These are phyloP conservation scores for rat (Rattus norvegicus) DNA, from an alignment of 2,113 vertebrate genomes.

Conservation along the genomic window DNA sequence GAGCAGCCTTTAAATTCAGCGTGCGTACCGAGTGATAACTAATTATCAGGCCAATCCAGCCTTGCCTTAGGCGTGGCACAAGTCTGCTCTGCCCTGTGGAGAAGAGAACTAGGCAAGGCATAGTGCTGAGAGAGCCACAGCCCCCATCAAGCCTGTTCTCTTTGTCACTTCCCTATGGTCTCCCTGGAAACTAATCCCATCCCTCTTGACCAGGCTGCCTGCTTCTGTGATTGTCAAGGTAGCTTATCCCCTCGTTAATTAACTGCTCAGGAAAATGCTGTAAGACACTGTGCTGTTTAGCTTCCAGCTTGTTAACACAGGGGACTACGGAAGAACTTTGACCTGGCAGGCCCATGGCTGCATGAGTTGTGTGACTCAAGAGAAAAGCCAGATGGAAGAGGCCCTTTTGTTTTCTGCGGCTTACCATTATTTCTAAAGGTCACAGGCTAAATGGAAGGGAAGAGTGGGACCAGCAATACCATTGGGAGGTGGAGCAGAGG, in stretches of 20 bases:
- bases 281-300: neutral
- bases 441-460: neutral
- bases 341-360: constrained; percentile 43
- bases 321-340: constrained; percentile 63
- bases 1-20: neutral
- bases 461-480: neutral
- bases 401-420: neutral
- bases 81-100: neutral
- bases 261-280: constrained; percentile 67
- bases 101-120: neutral
- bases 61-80: neutral
- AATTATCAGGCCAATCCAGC: constrained; percentile 9
- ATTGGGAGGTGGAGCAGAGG: neutral
- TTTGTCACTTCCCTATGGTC: constrained; percentile 62
- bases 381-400: constrained; percentile 10
- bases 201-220: neutral
- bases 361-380: neutral
- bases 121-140: neutral
- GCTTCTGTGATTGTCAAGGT: constrained; percentile 30
- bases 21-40: constrained; percentile 1
- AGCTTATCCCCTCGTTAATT: constrained; percentile 67
- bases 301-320: constrained; percentile 66
- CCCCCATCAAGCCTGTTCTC: constrained; percentile 10
- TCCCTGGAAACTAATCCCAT: constrained; percentile 60
- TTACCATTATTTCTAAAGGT: neutral